Percentiles rank a stretch among this genome's conserved stretches.
Conservation (phyloP, 2,888 invertebrate genomes). For the Harpalus rubripes region DNA sequence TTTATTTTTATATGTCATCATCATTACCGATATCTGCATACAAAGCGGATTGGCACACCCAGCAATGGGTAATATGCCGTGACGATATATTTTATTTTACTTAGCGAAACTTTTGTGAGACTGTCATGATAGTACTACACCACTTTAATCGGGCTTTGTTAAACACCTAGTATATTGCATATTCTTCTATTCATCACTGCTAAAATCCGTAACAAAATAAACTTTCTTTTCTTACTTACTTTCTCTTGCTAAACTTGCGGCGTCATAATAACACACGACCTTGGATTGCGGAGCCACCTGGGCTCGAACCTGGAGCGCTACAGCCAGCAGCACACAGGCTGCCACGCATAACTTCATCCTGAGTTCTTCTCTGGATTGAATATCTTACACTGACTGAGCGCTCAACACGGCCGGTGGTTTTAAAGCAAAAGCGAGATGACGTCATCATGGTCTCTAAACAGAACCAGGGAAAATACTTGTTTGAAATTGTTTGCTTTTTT, state of each 20-base stretch:
- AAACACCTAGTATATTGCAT: no score
- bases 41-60: no score
- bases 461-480: background rate
- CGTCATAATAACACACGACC: slow-evolving; percentile 87
- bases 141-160: no score
- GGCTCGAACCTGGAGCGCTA: slow-evolving; percentile 74
- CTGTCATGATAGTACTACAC: no score
- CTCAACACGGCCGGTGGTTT: background rate
- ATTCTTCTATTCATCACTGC: no score
- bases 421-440: slow-evolving; percentile 4
- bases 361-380: background rate
- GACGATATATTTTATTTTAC: no score
- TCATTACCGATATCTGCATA: no score
- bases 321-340: slow-evolving; percentile 73
- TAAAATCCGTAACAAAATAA: background rate
- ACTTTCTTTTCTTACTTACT: slow-evolving; percentile 78
- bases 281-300: slow-evolving; percentile 79
- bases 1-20: no score
- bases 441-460: background rate
- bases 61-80: no score
- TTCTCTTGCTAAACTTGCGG: slow-evolving; percentile 83
- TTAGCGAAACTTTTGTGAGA: no score
- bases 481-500: background rate
- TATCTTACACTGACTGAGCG: slow-evolving; percentile 15
- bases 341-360: slow-evolving; percentile 52